phyloP scores from a whole-genome alignment of 2,888 invertebrate genomes.

The Strigamia maritima region DNA sequence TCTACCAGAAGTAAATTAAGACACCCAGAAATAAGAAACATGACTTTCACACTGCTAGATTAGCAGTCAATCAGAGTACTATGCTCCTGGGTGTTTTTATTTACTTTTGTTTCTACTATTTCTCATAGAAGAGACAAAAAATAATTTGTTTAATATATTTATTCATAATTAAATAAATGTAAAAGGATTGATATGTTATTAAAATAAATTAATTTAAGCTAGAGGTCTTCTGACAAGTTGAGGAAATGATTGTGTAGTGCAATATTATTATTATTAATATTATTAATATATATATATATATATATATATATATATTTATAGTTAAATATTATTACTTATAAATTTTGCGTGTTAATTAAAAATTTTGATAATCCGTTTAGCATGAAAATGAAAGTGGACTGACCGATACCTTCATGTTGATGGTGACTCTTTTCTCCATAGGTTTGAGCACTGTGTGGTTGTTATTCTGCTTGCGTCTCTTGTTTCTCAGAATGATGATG shows the following conservation, averaged over 20 bases:
- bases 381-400: conserved; percentile 36
- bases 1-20: background rate
- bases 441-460: conserved; percentile 49
- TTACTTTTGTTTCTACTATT: too few relatives aligned
- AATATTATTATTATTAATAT: conserved; percentile 8
- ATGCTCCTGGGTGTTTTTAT: too few relatives aligned
- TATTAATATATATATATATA: background rate
- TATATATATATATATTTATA: background rate
- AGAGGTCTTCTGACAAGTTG: conserved; percentile 4
- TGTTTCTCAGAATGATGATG: conserved; percentile 67
- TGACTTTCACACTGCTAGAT: background rate
- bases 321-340: background rate
- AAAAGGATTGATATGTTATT: background rate
- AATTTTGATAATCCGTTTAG: conserved; percentile 32
- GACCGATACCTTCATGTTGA: conserved; percentile 63
- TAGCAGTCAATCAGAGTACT: background rate
- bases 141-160: too few relatives aligned
- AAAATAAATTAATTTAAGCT: background rate
- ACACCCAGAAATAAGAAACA: background rate
- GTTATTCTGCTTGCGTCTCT: conserved; percentile 64
- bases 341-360: background rate
- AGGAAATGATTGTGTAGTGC: conserved; percentile 28
- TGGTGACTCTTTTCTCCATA: conserved; percentile 63
- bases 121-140: too few relatives aligned
- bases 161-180: background rate